Evolutionary conservation across 2,113 vertebrate species (phyloP).

Genomic region (Gadus macrocephalus): DNA sequence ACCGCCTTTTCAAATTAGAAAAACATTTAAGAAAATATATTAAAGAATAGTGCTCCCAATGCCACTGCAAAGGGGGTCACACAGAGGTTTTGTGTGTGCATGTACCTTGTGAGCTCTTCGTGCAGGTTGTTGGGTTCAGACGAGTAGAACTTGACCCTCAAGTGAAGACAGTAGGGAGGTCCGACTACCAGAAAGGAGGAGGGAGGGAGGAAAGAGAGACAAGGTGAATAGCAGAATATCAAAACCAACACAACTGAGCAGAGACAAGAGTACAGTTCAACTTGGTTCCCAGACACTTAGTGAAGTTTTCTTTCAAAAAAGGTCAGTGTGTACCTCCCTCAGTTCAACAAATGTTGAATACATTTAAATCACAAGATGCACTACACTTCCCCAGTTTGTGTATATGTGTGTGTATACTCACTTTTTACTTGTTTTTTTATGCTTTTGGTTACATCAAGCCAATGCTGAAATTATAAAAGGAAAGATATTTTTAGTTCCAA

Average conservation of each 20-base stretch:
- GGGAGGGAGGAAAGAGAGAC: not conserved
- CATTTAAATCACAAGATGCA: too few species aligned
- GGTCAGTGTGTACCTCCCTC: too few species aligned
- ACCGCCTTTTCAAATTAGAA: not conserved
- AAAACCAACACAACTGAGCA: too few species aligned
- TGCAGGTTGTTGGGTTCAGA: slow-evolving; percentile 98
- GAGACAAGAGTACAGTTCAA: too few species aligned
- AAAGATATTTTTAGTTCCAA: slow-evolving; percentile 13
- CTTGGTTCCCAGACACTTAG: too few species aligned
- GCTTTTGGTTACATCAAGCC: slow-evolving; percentile 96
- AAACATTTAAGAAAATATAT: not conserved
- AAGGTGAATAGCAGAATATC: too few species aligned
- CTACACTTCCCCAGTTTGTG: too few species aligned
- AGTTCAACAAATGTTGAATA: too few species aligned
- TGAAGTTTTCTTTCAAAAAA: too few species aligned
- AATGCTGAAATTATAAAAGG: slow-evolving; percentile 80
- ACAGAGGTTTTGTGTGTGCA: not conserved
- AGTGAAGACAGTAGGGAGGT: slow-evolving; percentile 94
- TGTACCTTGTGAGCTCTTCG: slow-evolving; percentile 92
- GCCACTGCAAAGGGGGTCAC: not conserved
- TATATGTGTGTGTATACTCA: slow-evolving; percentile 71
- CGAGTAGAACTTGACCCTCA: slow-evolving; percentile 98
- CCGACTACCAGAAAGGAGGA: slow-evolving; percentile 74
- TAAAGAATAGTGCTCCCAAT: not conserved
- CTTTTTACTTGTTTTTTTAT: slow-evolving; percentile 99